These are phyloP conservation scores for Dryobotodes eremita DNA, from an alignment of 2,888 invertebrate genomes.

Conservation along the genomic window DNA sequence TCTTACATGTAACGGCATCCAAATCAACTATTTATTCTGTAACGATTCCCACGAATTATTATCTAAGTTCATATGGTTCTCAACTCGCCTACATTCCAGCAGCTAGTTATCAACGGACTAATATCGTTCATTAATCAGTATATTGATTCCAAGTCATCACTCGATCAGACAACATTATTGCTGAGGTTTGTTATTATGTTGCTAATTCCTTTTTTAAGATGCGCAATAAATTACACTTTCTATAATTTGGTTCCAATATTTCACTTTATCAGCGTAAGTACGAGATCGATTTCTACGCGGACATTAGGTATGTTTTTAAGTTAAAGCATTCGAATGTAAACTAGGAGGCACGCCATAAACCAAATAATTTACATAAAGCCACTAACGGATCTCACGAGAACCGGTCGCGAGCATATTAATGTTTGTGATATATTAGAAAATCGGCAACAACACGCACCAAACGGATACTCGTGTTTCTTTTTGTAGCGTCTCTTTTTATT, in stretches of 20 bases:
- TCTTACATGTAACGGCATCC: conserved; percentile 78
- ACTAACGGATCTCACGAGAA: conserved; percentile 90
- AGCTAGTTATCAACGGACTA: neutral
- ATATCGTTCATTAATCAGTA: conserved; percentile 18
- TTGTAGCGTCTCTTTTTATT: conserved; percentile 80
- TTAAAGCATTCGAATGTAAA: conserved; percentile 85
- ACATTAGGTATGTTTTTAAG: conserved; percentile 75
- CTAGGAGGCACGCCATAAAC: conserved; percentile 87
- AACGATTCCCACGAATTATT: conserved; percentile 64
- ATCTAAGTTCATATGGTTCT: conserved; percentile 10
- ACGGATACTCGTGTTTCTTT: conserved; percentile 76
- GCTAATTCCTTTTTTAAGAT: conserved; percentile 77
- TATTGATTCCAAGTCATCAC: conserved; percentile 45
- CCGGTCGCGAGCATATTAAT: conserved; percentile 87
- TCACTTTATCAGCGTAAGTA: conserved; percentile 74
- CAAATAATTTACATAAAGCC: conserved; percentile 89
- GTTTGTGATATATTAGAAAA: conserved; percentile 90
- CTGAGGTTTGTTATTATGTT: conserved; percentile 69
- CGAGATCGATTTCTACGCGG: conserved; percentile 70
- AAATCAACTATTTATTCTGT: conserved; percentile 51
- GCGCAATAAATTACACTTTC: conserved; percentile 84
- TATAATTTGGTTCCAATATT: conserved; percentile 79
- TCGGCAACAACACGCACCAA: conserved; percentile 80
- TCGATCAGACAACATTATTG: conserved; percentile 57
- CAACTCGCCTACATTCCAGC: conserved; percentile 1